phyloP scores from a whole-genome alignment of 2,113 vertebrate species.

The Psettodes erumei region DNA sequence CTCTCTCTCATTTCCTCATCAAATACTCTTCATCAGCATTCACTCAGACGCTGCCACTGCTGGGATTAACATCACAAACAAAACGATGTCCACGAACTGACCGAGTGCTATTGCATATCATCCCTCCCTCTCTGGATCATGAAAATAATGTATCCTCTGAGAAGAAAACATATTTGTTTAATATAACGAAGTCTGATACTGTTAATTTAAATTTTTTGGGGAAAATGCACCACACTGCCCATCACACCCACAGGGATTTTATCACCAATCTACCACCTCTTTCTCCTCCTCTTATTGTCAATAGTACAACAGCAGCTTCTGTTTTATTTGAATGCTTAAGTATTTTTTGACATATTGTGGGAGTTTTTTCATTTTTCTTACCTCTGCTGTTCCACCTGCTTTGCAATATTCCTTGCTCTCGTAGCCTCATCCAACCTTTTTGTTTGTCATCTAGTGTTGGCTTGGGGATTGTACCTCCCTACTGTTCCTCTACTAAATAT shows the following conservation, averaged over 20 bases:
- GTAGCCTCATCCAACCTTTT: constrained; percentile 41
- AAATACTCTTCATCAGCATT: constrained; percentile 37
- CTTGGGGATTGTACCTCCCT: constrained; percentile 51
- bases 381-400: background rate
- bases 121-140: constrained; percentile 14
- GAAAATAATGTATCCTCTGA: constrained; percentile 36
- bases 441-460: constrained; percentile 71
- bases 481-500: constrained; percentile 76
- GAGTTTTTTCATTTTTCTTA: constrained; percentile 4
- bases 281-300: background rate
- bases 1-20: constrained; percentile 29
- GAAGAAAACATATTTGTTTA: constrained; percentile 39
- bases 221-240: background rate
- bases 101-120: constrained; percentile 53
- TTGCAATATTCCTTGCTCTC: constrained; percentile 26
- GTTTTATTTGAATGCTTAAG: constrained; percentile 21
- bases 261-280: background rate
- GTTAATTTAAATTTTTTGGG: constrained; percentile 64
- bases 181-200: constrained; percentile 45
- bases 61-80: constrained; percentile 30
- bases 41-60: background rate
- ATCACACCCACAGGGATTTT: constrained; percentile 9
- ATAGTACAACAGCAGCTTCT: constrained; percentile 33
- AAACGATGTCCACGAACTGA: constrained; percentile 38
- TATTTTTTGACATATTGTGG: constrained; percentile 27